Evolutionary conservation across 2,888 invertebrate species (phyloP).

Genomic region (Agonopterix arenella): DNA sequence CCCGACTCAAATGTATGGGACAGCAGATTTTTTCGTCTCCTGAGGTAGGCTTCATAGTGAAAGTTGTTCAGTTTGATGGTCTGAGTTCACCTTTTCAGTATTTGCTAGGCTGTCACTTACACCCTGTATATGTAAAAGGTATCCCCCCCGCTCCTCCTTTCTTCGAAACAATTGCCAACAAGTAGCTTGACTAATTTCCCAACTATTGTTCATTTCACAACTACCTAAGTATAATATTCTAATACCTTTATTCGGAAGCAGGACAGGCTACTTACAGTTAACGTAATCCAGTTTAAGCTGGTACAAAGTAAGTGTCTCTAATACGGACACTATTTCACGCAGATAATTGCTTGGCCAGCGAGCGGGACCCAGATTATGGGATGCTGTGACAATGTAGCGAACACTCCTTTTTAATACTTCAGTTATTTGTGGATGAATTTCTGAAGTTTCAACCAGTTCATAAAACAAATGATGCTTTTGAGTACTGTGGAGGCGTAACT

Average conservation of each 20-base stretch:
- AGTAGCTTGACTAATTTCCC: background rate
- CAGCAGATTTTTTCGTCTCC: too few species aligned
- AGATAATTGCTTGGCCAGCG: constrained; percentile 67
- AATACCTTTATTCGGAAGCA: constrained; percentile 36
- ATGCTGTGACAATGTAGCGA: constrained; percentile 28
- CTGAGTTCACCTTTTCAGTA: too few species aligned
- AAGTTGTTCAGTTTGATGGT: too few species aligned
- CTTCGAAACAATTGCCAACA: too few species aligned
- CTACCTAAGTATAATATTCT: constrained; percentile 10
- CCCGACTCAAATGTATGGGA: too few species aligned
- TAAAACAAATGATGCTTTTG: too few species aligned
- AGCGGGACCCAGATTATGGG: constrained; percentile 42
- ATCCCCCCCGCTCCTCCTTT: too few species aligned
- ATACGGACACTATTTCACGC: constrained; percentile 66
- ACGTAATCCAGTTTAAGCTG: constrained; percentile 59
- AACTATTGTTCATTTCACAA: background rate
- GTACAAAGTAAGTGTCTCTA: constrained; percentile 64
- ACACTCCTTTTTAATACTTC: constrained; percentile 29
- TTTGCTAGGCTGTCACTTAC: too few species aligned
- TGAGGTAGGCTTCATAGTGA: too few species aligned
- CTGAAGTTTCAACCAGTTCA: too few species aligned
- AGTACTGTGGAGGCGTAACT: too few species aligned
- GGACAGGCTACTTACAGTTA: constrained; percentile 52
- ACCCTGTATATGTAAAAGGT: too few species aligned
- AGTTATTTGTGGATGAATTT: background rate